phyloP scores from a whole-genome alignment of 2,797 vertebrate genomes.

The Pyrrhura leucotis region DNA sequence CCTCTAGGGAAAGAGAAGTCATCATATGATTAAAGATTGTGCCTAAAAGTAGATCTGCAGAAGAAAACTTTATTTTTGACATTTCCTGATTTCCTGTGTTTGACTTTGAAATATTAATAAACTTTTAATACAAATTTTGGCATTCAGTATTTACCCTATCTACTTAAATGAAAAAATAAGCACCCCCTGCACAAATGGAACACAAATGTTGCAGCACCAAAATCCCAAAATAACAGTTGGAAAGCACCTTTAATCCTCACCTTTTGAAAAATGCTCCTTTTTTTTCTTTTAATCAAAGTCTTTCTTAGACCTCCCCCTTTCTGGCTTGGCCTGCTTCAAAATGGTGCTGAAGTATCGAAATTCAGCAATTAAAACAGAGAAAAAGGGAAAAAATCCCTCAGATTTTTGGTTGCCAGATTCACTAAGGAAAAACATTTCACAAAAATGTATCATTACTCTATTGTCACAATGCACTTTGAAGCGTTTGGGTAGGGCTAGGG shows the following conservation, averaged over 20 bases:
- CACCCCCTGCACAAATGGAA: not conserved
- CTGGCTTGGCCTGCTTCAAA: not conserved
- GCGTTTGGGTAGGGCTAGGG: not conserved
- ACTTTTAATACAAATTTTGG: not conserved
- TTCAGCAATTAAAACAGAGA: not conserved
- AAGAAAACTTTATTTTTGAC: not conserved
- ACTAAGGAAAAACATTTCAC: not conserved
- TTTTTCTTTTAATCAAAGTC: not conserved
- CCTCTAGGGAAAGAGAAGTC: not conserved
- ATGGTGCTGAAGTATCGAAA: not conserved
- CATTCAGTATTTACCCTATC: not conserved
- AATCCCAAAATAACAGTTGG: not conserved
- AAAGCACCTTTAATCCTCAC: not conserved
- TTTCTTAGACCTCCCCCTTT: not conserved
- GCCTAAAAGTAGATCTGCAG: not conserved
- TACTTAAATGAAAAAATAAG: not conserved
- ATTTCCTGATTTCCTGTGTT: not conserved
- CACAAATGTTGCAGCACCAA: not conserved
- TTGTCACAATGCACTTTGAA: not conserved
- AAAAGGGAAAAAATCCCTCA: not conserved
- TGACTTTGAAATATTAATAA: not conserved
- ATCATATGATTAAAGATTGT: not conserved
- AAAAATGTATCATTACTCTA: not conserved
- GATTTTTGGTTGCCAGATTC: not conserved
- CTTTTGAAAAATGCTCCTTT: not conserved